Evolutionary conservation across 2,888 invertebrate genomes (phyloP), one percentile per base, ranked within the genome.

Genomic region (Drosophila antonietae): DNA sequence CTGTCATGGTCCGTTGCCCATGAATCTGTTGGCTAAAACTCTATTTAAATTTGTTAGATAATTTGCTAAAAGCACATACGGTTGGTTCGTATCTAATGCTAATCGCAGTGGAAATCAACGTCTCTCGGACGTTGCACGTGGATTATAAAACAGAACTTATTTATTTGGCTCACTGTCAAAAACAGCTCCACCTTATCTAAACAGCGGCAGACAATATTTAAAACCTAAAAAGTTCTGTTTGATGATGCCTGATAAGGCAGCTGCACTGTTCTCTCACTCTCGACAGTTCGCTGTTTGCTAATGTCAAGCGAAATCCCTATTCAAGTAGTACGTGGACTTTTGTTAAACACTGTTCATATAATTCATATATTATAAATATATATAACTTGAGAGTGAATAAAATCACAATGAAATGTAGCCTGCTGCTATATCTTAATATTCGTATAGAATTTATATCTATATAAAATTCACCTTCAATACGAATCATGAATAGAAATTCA

Each of bases 1-100:
- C 47, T 60, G 76, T 76, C 80, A 70, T 60, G 76, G 62, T 53
- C 65, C 76, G 79, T 53, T 80, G 75, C 28, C 33, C 62, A 46
- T 39, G 49, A 46, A 47, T 47, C 28, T n/a, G 44, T 23, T 58
- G 37, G 28, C 35, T 41, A 49, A 20, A 23, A 46, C 51, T 55
- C 70, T 68, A 41, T 23, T 46, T 15, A 23, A 46, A 15, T 46
- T 46, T 8, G 46, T 51, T 35, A 31, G 59, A 63, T 60, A 55
- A 77, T 75, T 58, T 55, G 60, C 64, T 57, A 47, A 57, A 46
- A 20, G 43, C 47, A 73, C 8, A 60, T 47, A 55, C 47, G 0
- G 18, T 31, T 62, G 0, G 18, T 31, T 62, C 62, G 73, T 67
- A 73, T 73, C 61, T 78, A 46, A 46, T 18, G 23, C 37, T 33